Percentiles rank a stretch among this genome's conserved stretches.
These are phyloP conservation scores for Homarus gammarus DNA, from an alignment of 2,888 invertebrate species.

Conservation along the genomic window DNA sequence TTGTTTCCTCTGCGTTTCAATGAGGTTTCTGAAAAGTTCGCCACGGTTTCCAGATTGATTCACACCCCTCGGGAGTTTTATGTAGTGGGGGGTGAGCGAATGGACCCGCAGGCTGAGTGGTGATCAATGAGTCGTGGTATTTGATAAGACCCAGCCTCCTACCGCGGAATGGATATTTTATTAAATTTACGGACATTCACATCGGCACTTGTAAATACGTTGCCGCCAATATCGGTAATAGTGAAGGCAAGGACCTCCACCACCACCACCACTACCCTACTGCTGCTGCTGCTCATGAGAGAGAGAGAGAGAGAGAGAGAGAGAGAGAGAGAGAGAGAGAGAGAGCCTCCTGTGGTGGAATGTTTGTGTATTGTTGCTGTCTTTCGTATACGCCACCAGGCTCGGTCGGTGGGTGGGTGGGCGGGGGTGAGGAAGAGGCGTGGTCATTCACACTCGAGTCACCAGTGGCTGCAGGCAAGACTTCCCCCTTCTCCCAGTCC, in stretches of 20 bases:
- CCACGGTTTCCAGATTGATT: slow-evolving; percentile 53
- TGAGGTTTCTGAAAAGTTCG: slow-evolving; percentile 52
- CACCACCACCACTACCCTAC: too few relatives aligned
- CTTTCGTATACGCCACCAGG: too few relatives aligned
- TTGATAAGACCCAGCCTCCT: slow-evolving; percentile 71
- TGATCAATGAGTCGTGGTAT: slow-evolving; percentile 68
- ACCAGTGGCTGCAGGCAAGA: too few relatives aligned
- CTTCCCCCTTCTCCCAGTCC: too few relatives aligned
- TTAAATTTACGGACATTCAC: slow-evolving; percentile 73
- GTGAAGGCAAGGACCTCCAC: slow-evolving; percentile 45
- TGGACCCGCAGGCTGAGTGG: slow-evolving; percentile 35
- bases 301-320: too few relatives aligned
- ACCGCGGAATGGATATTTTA: slow-evolving; percentile 73
- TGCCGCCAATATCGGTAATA: slow-evolving; percentile 59
- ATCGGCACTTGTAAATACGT: slow-evolving; percentile 72
- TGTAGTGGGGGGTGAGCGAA: slow-evolving; percentile 30
- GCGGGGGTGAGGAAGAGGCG: too few relatives aligned
- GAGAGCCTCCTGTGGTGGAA: too few relatives aligned
- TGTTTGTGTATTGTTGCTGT: too few relatives aligned
- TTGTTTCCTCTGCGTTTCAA: slow-evolving; percentile 74
- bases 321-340: too few relatives aligned
- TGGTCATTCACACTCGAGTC: too few relatives aligned
- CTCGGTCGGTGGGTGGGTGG: too few relatives aligned
- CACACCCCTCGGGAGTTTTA: background rate
- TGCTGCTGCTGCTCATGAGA: too few relatives aligned